A percentile compares a stretch with the other conserved stretches of the same genome.
phyloP scores from a whole-genome alignment of 2,797 vertebrate species.

The Geotrypetes seraphini region DNA sequence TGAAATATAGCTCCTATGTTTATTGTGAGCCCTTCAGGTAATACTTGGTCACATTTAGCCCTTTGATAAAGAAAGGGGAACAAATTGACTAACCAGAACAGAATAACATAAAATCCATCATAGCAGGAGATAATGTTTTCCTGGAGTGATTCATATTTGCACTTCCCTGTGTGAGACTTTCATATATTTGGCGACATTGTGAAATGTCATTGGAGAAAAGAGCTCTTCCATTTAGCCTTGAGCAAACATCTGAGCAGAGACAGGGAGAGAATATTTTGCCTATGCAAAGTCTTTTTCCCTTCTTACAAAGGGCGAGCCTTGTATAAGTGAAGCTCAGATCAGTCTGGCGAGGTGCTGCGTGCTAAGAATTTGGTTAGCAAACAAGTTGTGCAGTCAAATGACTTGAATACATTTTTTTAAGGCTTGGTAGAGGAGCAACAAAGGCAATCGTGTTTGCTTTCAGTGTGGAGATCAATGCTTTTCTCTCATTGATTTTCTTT shows the following conservation, averaged over 20 bases:
- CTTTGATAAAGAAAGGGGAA: slow-evolving; percentile 16
- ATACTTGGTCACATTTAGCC: slow-evolving; percentile 15
- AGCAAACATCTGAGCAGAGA: slow-evolving; percentile 35
- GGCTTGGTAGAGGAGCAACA: no score
- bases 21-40: slow-evolving; percentile 4
- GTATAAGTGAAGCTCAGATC: slow-evolving; percentile 25
- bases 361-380: slow-evolving; percentile 50
- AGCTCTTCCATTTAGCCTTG: slow-evolving; percentile 45
- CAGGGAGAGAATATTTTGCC: slow-evolving; percentile 18
- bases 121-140: slow-evolving; percentile 20
- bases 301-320: slow-evolving; percentile 30
- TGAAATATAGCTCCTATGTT: slow-evolving; percentile 23
- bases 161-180: slow-evolving; percentile 25
- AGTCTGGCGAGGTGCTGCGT: slow-evolving; percentile 30
- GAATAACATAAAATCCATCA: slow-evolving; percentile 20
- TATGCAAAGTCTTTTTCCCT: slow-evolving; percentile 23
- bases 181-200: slow-evolving; percentile 35
- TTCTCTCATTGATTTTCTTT: slow-evolving; percentile 52
- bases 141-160: slow-evolving; percentile 26
- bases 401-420: slow-evolving; percentile 53
- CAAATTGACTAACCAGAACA: slow-evolving; percentile 14
- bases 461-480: slow-evolving; percentile 56
- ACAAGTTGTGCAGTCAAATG: slow-evolving; percentile 32
- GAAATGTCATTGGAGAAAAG: slow-evolving; percentile 48
- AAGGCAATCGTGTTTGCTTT: slow-evolving; percentile 50